Base-by-base conservation (phyloP, 2,797 vertebrate genomes). In the Muscicapa striata region DNA sequence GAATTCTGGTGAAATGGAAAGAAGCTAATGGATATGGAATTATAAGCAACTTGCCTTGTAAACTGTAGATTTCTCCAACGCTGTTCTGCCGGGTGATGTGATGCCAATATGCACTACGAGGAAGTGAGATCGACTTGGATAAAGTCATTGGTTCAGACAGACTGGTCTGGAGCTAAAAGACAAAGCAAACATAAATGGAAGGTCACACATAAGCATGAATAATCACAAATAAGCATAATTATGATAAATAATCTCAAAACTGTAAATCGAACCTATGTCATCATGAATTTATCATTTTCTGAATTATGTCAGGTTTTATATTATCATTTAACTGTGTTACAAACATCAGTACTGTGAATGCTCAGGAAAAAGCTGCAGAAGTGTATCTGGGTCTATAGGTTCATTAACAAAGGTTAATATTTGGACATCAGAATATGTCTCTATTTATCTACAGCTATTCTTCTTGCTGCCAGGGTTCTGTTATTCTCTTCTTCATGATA, bases 51-150 rank as follows among this genome's bases (percentile, higher is more conserved):
- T 98, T 98, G 98, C 99, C 99, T 99, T 99, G 99, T 98, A 99
- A 99, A 97, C 98, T 98, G 98, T 98, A 99, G 98, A 99, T 98
- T 97, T 99, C 99, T 95, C 99, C 99, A 94, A 99, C 98, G 74
- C 99, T 99, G 98, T 98, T 99, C 97, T 99, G 99, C 90, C 99
- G 98, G 20, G 98, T 99, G 97, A 99, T 99, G 95, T 99, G 99
- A 96, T 99, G 99, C 99, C 99, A 99, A 97, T 99, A 99, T 0
- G 99, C 99, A 30, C 99, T 99, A 38, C 99, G 99, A 80, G 99
- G 99, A 93, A 99, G 98, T 51, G 99, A 99, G 97, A 99, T 98
- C 49, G 99, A 99, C 98, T 99, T 99, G 94, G 98, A 99, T 95
- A 99, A 97, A 41, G 98, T 98, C 98, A 98, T 97, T 32, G 98